Conservation (phyloP, 2,797 vertebrate species). For the Mormyrops boulengeri region DNA sequence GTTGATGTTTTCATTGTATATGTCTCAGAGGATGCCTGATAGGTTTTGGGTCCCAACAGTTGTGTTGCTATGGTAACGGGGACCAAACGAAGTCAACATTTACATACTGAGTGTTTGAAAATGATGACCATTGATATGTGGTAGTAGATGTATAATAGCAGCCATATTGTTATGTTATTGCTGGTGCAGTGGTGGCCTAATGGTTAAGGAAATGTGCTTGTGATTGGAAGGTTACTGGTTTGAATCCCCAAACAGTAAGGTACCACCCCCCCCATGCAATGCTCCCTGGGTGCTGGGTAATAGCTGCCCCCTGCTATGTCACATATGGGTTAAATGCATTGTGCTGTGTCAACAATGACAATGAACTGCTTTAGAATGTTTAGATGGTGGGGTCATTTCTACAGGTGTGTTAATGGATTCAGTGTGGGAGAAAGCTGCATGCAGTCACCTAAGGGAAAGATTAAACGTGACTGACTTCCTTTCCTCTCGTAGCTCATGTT, state of each 20-base stretch:
- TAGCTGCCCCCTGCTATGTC: neutral
- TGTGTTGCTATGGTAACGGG: neutral
- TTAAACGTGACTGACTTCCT: neutral
- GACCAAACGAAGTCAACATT: neutral
- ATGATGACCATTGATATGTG: neutral
- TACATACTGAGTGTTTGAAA: neutral
- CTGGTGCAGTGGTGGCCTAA: neutral
- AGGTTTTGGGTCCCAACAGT: neutral
- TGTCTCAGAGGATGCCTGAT: neutral
- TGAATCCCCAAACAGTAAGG: neutral
- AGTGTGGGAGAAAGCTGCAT: neutral
- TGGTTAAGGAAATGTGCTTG: neutral
- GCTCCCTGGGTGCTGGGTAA: too few relatives aligned
- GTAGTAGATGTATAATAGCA: neutral
- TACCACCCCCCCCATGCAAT: neutral
- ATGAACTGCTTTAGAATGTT: neutral
- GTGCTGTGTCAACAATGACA: neutral
- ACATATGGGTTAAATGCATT: neutral
- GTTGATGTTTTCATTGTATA: neutral
- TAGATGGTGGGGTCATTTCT: neutral
- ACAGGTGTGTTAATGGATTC: neutral
- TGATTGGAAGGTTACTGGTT: neutral
- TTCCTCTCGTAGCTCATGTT: slow-evolving; percentile 62
- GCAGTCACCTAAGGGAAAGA: neutral
- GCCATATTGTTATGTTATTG: neutral